Evolutionary conservation across 2,888 invertebrate species (phyloP), one percentile per base, ranked within the genome.

Genomic region (Imbricaverruca yamaguchii): DNA sequence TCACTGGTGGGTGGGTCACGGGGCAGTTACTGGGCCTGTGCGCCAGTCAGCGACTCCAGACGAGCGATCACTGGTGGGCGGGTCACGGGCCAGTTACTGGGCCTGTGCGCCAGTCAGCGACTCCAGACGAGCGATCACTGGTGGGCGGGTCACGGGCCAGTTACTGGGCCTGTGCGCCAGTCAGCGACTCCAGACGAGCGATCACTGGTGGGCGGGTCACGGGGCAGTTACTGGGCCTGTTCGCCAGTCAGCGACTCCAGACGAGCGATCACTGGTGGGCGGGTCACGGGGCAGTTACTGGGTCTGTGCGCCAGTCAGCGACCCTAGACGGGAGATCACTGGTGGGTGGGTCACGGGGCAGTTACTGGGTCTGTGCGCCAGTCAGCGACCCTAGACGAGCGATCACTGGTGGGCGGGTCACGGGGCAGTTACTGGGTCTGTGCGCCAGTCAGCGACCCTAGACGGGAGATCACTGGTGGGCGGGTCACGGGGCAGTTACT

Each of bases 121-220:
- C 39, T 39, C 39, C 39, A 39, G 39, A 39, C 39, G 39, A 4
- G 39, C 39, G 4, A n/a, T n/a, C 4, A 39, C 39, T 39, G 39
- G 39, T 39, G 39, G 87, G 87, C 53, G 56, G 25, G 13, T 81
- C 59, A 9, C 12, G 79, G 13, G 79, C 57, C 25, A 57, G 11
- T 57, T 57, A 79, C 15, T 53, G 53, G 55, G 57, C 23, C 79
- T 79, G 79, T 13, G 79, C 78, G 23, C 57, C 79, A 8, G 79
- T 79, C 79, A 79, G 13, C 57, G 79, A 79, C 57, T 79, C 79
- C 79, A 79, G 79, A n/a, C 79, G 79, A 6, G 79, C n/a, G 6
- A 79, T 79, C 57, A 79, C 78, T 79, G 79, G 57, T 6, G 53
- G 12, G 59, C 15, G 7, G 59, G 59, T 11, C 59, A 59, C 39